Base-by-base conservation (phyloP, 2,888 invertebrate genomes). In the Drosophila mimica region DNA sequence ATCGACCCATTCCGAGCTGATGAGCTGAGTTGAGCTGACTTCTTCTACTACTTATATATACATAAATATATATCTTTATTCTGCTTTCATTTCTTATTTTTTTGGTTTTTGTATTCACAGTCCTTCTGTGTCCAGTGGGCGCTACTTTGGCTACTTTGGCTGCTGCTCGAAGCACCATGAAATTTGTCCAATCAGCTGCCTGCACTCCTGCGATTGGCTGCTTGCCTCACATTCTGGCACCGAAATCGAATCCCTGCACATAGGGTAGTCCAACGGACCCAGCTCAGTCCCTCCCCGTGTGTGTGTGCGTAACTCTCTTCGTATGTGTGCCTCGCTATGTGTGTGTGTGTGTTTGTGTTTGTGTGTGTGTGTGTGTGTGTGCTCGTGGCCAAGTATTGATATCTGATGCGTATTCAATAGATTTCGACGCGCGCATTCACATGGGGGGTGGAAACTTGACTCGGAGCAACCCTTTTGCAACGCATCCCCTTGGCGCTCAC, bases 371-470 rank as follows among this genome's bases (percentile, higher is more conserved):
- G 43, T 36, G 53, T 40, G 48, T 48, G 61, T 43, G 51, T 72
- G 61, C 56, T 51, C 64, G 69, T 76, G 78, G 68, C 65, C 62
- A 70, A 74, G 74, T 88, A 91, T 91, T 89, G 91, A 91, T 91
- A 91, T 91, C 84, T 89, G 91, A 91, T 91, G 90, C 87, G 79
- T 83, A 87, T 91, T 91, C 91, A 89, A 91, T 91, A 90, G 69
- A 63, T 62, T 85, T 87, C 81, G 85, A 87, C 85, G 87, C 87
- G 85, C 85, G 85, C 85, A 82, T 70, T 68, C 79, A 73, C 43
- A 83, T 68, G 68, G 73, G 83, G 87, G 81, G 81, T 85, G 76
- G 66, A 78, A 75, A 69, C 46, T 65, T 57, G 59, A 56, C 65
- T 51, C 51, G 40, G 63, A 79, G 74, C 85, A 85, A 85, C 85